Conservation (phyloP, 2,113 vertebrate species). For the Otocyon megalotis region DNA sequence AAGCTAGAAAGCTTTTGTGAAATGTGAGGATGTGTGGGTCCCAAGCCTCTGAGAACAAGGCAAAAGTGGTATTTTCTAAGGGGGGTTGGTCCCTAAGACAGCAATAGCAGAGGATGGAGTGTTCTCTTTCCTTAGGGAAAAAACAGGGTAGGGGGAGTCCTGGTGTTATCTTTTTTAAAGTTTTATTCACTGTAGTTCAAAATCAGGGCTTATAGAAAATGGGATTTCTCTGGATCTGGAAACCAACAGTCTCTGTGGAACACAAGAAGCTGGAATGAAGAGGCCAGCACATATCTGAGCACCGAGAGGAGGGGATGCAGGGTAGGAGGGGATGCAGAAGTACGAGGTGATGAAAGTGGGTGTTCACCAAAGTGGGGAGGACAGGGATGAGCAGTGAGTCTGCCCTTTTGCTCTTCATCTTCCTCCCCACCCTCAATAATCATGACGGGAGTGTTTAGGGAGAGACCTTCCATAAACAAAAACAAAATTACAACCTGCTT, state of each 20-base stretch:
- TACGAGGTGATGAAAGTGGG: neutral
- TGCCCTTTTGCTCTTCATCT: neutral
- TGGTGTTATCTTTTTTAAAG: neutral
- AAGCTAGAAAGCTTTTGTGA: neutral
- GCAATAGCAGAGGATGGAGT: neutral
- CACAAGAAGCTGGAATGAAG: neutral
- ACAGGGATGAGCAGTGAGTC: neutral
- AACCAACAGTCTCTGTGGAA: neutral
- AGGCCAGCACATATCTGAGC: neutral
- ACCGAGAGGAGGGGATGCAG: neutral
- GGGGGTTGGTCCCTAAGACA: neutral
- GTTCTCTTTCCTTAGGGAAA: neutral
- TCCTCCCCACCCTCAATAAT: neutral
- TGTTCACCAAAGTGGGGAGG: neutral
- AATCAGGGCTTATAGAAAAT: neutral
- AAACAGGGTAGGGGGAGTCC: accelerated
- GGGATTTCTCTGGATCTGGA: neutral
- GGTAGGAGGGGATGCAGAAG: neutral
- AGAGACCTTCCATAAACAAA: neutral
- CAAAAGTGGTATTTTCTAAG: neutral
- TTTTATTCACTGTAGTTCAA: neutral
- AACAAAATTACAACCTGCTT: neutral
- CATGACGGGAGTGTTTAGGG: neutral
- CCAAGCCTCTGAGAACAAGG: neutral
- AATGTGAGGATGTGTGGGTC: neutral